These are phyloP conservation scores for Crypturellus tataupa DNA, from an alignment of 2,797 vertebrate genomes.

Conservation along the genomic window DNA sequence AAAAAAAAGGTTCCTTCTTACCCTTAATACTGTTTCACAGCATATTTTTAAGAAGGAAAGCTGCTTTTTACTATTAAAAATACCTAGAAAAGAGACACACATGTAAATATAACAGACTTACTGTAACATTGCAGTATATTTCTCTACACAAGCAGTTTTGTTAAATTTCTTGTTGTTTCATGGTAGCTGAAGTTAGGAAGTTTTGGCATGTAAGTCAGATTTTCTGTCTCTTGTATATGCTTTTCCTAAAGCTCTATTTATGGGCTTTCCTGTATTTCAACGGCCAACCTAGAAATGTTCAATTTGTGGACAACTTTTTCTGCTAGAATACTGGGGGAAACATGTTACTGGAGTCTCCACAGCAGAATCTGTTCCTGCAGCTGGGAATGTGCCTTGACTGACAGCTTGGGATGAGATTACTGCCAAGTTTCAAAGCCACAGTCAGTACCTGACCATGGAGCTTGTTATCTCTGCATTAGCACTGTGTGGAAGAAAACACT, in stretches of 20 bases:
- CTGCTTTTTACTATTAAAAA: neutral
- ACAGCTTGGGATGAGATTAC: neutral
- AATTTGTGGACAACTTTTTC: neutral
- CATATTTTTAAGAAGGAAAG: neutral
- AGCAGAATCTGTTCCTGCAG: neutral
- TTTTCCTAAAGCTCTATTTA: neutral
- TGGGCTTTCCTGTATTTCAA: neutral
- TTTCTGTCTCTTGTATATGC: neutral
- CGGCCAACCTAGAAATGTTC: neutral
- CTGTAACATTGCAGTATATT: neutral
- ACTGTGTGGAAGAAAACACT: neutral
- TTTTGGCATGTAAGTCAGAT: neutral
- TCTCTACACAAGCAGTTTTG: neutral
- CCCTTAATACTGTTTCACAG: slow-evolving; percentile 7
- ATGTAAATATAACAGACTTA: neutral
- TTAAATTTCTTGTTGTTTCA: neutral
- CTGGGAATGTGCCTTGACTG: neutral
- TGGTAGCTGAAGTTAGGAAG: neutral
- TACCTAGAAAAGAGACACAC: neutral
- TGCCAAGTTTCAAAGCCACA: neutral
- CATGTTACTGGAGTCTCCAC: neutral
- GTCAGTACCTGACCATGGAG: neutral
- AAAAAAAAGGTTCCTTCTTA: slow-evolving; percentile 22
- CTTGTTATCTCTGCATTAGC: neutral
- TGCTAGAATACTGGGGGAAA: neutral